These are phyloP conservation scores for Caenorhabditis japonica DNA, from an alignment of 2,888 invertebrate genomes.

Conservation along the genomic window DNA sequence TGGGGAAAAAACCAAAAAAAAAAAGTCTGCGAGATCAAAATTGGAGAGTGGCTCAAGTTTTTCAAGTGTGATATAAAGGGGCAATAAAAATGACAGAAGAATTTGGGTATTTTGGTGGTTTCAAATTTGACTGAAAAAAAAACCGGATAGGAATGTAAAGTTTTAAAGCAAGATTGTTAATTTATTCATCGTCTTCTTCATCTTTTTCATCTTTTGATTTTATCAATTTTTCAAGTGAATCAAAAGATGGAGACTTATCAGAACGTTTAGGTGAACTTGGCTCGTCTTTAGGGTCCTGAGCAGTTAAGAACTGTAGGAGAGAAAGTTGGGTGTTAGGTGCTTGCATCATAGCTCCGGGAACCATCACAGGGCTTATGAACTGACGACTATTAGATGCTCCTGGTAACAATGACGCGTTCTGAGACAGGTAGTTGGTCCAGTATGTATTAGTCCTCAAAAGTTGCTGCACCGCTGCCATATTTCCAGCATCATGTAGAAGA, in stretches of 20 bases:
- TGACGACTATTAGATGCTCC: constrained; percentile 19
- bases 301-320: constrained; percentile 36
- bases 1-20: not conserved
- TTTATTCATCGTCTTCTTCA: constrained; percentile 17
- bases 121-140: not conserved
- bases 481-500: constrained; percentile 94
- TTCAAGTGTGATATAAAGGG: not conserved
- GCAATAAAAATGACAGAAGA: not conserved
- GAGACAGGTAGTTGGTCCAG: constrained; percentile 66
- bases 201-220: constrained; percentile 31
- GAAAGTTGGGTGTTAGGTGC: constrained; percentile 25
- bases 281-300: constrained; percentile 35
- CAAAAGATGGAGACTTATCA: constrained; percentile 17
- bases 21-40: constrained; percentile 9
- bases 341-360: constrained; percentile 19
- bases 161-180: too few species aligned
- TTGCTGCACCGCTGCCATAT: constrained; percentile 94
- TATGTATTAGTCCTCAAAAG: constrained; percentile 77
- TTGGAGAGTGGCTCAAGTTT: not conserved
- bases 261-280: constrained; percentile 19
- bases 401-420: constrained; percentile 21
- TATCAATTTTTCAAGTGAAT: constrained; percentile 15
- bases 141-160: constrained; percentile 35
- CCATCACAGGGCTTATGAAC: constrained; percentile 36
- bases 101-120: not conserved